Evolutionary conservation across 1,140 invertebrate genomes (phyloP), one percentile per base, ranked within the genome.

Genomic region (Anastatus disparis): DNA sequence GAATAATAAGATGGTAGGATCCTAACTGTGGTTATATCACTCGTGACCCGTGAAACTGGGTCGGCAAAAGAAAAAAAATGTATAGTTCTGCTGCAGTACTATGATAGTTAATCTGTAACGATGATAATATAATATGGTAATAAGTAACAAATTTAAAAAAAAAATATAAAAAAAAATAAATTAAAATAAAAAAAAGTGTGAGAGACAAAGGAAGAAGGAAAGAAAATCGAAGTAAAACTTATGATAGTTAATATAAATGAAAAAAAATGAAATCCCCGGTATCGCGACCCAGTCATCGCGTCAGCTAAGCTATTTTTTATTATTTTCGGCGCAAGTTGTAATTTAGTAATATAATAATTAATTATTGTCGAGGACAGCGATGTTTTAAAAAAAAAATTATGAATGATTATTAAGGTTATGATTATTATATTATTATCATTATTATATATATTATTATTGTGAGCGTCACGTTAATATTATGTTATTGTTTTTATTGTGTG

Each of bases 401-500:
- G 77, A 78, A 76, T 4, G 77, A 80, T 79, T 82, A 79, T 78
- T 82, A 81, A 78, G 76, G 75, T 82, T 82, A 79, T 78, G 78
- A 79, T 78, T 76, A 81, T 81, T 79, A 77, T 80, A 76, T 77
- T 79, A 82, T 81, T 80, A 81, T 81, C 78, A 83, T 80, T n/a
- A n/a, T n/a, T 76, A 81, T 78, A 79, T 76, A 78, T 78, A 81
- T 81, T 81, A 81, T 81, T 81, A 82, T 84, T 85, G 82, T 84
- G 83, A 83, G 79, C 82, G 82, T 80, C 82, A 84, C 80, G 82
- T 85, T 85, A 84, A 84, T 84, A 85, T 85, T 85, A 85, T 85
- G 81, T 85, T 85, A 85, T 85, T 85, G 84, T 85, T 85, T 85
- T 85, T 84, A 85, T 85, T 85, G 84, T 85, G 84, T 85, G 84